Evolutionary conservation across 2,888 invertebrate genomes (phyloP).

Genomic region (Drosophila aldrichi): DNA sequence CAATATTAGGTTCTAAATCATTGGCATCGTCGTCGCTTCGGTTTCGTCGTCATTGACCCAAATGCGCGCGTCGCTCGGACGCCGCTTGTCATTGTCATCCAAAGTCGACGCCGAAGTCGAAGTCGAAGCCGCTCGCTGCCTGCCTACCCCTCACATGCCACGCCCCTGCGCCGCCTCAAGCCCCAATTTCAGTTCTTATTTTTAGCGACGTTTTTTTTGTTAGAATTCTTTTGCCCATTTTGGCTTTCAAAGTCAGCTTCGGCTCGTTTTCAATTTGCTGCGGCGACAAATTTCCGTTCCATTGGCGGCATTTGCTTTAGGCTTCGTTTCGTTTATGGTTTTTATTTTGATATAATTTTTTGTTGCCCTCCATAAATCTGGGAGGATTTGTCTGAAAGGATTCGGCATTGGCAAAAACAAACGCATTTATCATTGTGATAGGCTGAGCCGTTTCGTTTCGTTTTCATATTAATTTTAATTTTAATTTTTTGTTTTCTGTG

Average conservation of each 20-base stretch:
- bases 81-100: slow-evolving; percentile 72
- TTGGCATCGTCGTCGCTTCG: slow-evolving; percentile 64
- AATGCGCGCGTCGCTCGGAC: slow-evolving; percentile 75
- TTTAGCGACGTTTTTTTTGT: slow-evolving; percentile 13
- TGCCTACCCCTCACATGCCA: not conserved
- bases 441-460: slow-evolving; percentile 21
- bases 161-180: slow-evolving; percentile 3
- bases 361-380: slow-evolving; percentile 26
- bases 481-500: slow-evolving; percentile 21
- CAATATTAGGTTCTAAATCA: slow-evolving; percentile 72
- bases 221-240: slow-evolving; percentile 53
- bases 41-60: slow-evolving; percentile 80
- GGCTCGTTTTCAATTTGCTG: slow-evolving; percentile 70
- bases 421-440: slow-evolving; percentile 58
- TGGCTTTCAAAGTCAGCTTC: slow-evolving; percentile 60
- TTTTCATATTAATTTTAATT: not conserved
- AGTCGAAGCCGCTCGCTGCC: not conserved
- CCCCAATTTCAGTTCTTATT: slow-evolving; percentile 13
- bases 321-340: slow-evolving; percentile 11
- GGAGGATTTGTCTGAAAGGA: slow-evolving; percentile 70
- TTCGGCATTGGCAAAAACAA: slow-evolving; percentile 35
- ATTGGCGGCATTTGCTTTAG: slow-evolving; percentile 60
- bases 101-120: slow-evolving; percentile 5
- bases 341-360: slow-evolving; percentile 8
- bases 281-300: slow-evolving; percentile 80